Base-by-base conservation (phyloP, 2,797 vertebrate species). In the Acanthiza pusilla region DNA sequence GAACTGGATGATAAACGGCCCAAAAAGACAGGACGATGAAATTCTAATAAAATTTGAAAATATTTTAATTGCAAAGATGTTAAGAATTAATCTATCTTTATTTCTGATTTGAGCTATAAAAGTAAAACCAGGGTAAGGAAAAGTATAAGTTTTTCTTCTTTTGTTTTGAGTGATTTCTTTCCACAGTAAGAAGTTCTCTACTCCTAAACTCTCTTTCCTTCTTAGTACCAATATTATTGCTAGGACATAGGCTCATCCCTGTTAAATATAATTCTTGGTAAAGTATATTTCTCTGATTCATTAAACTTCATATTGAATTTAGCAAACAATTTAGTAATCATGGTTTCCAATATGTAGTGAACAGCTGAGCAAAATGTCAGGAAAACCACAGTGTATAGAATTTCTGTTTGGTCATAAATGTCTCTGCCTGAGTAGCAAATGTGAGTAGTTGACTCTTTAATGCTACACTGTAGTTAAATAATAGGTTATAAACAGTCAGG, bases 401-500 rank as follows among this genome's bases (percentile, higher is more conserved):
- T 95, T 95, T 93, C 91, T 93, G 27, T 93, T 95, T 78, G 92
- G 84, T 78, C 76, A 91, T 60, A 88, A 88, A 93, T 87, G 66
- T 36, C 50, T 88, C 75, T 72, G 62, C 26, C 43, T 29, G 51
- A 71, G 76, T 17, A 89, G 93, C 61, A 81, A 78, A 84, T 36
- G 88, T 17, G 74, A 54, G 48, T 88, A 43, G 58, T 76, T 81
- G 81, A 79, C 87, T 93, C 66, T 63, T 88, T 93, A 82, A 93
- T 70, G 84, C 71, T 93, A 67, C 1, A 4, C 68, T 89, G 75
- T n/a, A 94, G 90, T 74, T 94, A 95, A 97, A 96, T 86, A 94
- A 95, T 65, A 95, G 95, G 85, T 96, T 94, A 93, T 86, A 96
- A 96, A 91, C 51, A 96, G 93, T 68, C 90, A 84, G 58, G 58